These are phyloP conservation scores for Coilia nasus DNA, from an alignment of 2,797 vertebrate genomes.

Conservation along the genomic window DNA sequence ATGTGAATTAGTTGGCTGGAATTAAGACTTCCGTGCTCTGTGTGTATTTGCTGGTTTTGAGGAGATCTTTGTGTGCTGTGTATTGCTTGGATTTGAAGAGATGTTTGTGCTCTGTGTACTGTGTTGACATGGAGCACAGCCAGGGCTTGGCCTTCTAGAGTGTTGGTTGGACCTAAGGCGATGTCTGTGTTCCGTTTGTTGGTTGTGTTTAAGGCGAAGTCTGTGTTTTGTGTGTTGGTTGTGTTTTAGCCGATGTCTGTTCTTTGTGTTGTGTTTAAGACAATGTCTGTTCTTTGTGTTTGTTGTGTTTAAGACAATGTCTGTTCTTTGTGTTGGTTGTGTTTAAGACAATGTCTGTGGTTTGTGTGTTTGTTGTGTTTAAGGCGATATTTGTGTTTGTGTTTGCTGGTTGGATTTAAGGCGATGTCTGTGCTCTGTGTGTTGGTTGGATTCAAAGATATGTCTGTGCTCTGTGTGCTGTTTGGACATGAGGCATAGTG, in stretches of 20 bases:
- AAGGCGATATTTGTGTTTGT: neutral
- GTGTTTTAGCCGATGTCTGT: neutral
- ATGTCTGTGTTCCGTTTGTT: too few relatives aligned
- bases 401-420: neutral
- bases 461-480: constrained; percentile 1
- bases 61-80: neutral
- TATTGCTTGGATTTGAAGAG: neutral
- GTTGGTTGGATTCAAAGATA: neutral
- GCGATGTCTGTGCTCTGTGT: neutral
- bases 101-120: neutral
- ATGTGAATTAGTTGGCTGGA: neutral
- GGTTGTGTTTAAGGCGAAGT: neutral
- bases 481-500: neutral
- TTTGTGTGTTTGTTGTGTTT: neutral
- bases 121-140: neutral
- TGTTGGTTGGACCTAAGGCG: too few relatives aligned
- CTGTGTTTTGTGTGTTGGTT: neutral
- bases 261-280: neutral
- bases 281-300: neutral
- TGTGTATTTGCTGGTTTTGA: neutral
- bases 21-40: too few relatives aligned
- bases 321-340: neutral
- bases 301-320: neutral
- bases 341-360: neutral
- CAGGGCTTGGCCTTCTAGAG: neutral